Evolutionary conservation across 2,797 vertebrate species (phyloP).

Genomic region (Xenentodon cancila): DNA sequence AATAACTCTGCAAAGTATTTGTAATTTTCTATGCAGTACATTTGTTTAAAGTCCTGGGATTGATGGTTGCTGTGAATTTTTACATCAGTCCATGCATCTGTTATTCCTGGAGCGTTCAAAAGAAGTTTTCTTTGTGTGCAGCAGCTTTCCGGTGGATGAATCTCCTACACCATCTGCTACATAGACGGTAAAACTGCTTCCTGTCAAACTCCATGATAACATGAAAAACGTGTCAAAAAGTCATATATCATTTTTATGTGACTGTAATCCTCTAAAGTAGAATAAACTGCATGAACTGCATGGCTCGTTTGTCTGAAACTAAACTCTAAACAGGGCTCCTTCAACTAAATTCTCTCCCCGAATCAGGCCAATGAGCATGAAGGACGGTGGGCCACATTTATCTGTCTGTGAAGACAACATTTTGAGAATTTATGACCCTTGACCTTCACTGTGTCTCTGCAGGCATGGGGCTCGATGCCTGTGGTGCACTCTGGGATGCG

Average conservation of each 20-base stretch:
- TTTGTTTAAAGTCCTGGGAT: background rate
- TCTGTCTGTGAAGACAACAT: conserved; percentile 71
- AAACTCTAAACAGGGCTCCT: conserved; percentile 19
- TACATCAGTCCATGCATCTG: conserved; percentile 23
- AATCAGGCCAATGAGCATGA: conserved; percentile 52
- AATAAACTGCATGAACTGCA: conserved; percentile 58
- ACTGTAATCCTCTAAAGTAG: conserved; percentile 23
- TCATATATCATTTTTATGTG: conserved; percentile 38
- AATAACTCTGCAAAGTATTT: no score
- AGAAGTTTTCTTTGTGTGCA: background rate
- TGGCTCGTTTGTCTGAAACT: conserved; percentile 34
- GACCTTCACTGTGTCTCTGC: conserved; percentile 59
- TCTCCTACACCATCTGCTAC: conserved; percentile 43
- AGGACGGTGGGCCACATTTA: conserved; percentile 60
- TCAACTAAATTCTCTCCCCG: conserved; percentile 7
- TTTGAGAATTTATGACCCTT: conserved; percentile 74
- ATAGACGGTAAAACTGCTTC: conserved; percentile 24
- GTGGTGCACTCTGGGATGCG: conserved; percentile 53
- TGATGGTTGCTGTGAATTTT: conserved; percentile 1
- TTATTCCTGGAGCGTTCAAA: background rate
- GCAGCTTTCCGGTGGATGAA: conserved; percentile 3
- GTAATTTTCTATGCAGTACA: background rate
- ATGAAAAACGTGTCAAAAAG: conserved; percentile 40
- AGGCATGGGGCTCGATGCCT: conserved; percentile 32
- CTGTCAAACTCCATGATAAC: conserved; percentile 36